These are phyloP conservation scores for Pimpla rufipes DNA, from an alignment of 2,888 invertebrate species.

Conservation along the genomic window DNA sequence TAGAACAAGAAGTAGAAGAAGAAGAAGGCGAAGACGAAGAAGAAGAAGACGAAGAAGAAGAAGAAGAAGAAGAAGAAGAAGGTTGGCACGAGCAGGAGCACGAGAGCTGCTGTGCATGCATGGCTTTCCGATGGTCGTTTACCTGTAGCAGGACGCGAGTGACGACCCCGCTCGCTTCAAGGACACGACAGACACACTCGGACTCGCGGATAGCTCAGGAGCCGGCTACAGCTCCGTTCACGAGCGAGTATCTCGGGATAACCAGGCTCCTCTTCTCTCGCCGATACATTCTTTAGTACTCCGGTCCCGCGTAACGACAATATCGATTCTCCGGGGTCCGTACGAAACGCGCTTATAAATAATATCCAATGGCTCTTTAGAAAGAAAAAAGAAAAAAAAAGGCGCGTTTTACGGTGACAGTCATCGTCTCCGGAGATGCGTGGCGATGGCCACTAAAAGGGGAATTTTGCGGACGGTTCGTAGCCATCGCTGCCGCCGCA, in stretches of 20 bases:
- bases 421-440: no score
- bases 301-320: conserved; percentile 12
- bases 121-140: conserved; percentile 82
- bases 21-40: conserved; percentile 41
- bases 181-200: conserved; percentile 83
- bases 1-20: not conserved
- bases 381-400: no score
- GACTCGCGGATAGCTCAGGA: conserved; percentile 71
- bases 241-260: conserved; percentile 66
- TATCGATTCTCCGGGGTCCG: not conserved
- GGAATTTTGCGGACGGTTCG: conserved; percentile 40
- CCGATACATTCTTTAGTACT: conserved; percentile 7
- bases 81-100: conserved; percentile 31
- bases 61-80: conserved; percentile 38
- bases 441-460: not conserved
- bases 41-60: conserved; percentile 39
- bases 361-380: not conserved
- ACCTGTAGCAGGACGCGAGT: conserved; percentile 83
- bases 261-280: conserved; percentile 64
- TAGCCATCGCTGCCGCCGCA: conserved; percentile 37
- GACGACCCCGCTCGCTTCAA: conserved; percentile 85
- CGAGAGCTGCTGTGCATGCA: conserved; percentile 38
- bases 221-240: not conserved
- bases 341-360: not conserved
- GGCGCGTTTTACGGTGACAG: no score